Evolutionary conservation across 2,797 vertebrate genomes (phyloP), one percentile per base, ranked within the genome.

Genomic region (Podarcis siculus): DNA sequence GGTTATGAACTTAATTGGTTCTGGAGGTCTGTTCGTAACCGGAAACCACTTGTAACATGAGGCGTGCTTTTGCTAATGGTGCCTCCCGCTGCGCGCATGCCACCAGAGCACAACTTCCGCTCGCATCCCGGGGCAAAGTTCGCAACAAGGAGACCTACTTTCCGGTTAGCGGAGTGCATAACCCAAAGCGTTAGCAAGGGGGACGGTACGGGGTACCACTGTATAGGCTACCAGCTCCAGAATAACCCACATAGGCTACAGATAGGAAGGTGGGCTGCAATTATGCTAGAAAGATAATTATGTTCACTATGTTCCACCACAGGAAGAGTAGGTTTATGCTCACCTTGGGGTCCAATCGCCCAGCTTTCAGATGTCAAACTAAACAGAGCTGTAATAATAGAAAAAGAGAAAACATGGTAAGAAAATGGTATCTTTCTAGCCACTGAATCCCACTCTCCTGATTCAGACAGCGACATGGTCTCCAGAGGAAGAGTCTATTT

Each of bases 281-380:
- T 30, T 87, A 25, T 30, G 64, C 3, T 7, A 67, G n/a, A 82
- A 82, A 73, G 35, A 32, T n/a, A 58, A 75, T 42, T 77, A 67
- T 35, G 6, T 35, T 78, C 17, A n/a, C 12, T 39, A 13, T 37
- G 35, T 81, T 25, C 32, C 71, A 35, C 39, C 27, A 8, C 35
- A 81, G 35, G 23, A 76, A 82, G 71, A 23, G 58, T 58, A 87
- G 15, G n/a, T 49, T 77, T 82, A 39, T 87, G 83, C 93, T 95
- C 89, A 95, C 94, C 94, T 94, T 88, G 30, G 61, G 17, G 13
- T 49, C 78, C 83, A 78, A 79, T 81, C 89, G 15, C 84, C 89
- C 58, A 27, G 82, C 84, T 85, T 27, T 75, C 86, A 89, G 77
- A 69, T 91, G 82, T 30, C 69, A 86, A 93, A 93, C 90, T 1